phyloP scores from a whole-genome alignment of 1,140 invertebrate genomes.

The Charaxes varanes region DNA sequence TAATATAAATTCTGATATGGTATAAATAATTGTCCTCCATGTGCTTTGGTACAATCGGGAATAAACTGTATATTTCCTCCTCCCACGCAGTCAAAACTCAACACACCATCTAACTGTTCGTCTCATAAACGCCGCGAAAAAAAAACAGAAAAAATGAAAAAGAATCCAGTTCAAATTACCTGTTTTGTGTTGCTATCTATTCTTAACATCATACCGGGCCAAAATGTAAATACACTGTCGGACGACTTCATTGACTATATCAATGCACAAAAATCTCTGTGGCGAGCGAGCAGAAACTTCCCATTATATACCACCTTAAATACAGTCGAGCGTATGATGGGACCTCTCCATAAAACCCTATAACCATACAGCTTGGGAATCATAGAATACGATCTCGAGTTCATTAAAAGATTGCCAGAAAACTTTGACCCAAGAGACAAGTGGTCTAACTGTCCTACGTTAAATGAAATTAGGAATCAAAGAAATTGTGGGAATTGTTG shows the following conservation, averaged over 20 bases:
- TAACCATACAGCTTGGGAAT: slow-evolving; percentile 58
- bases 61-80: no score
- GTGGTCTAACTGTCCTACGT: slow-evolving; percentile 91
- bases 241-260: slow-evolving; percentile 80
- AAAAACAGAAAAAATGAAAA: no score
- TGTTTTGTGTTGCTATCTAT: no score
- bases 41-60: no score
- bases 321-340: slow-evolving; percentile 81
- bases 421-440: slow-evolving; percentile 86
- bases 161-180: no score
- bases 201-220: no score
- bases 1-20: no score
- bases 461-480: slow-evolving; percentile 87
- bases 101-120: no score
- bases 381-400: slow-evolving; percentile 46
- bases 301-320: slow-evolving; percentile 68
- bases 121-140: no score
- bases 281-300: slow-evolving; percentile 86
- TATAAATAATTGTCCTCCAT: no score
- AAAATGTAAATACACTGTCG: no score
- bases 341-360: slow-evolving; percentile 79
- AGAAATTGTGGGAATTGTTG: slow-evolving; percentile 82
- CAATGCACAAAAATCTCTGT: slow-evolving; percentile 78
- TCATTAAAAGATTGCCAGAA: slow-evolving; percentile 77
- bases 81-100: no score